Percentiles rank a stretch among this genome's conserved stretches.
Evolutionary conservation across 2,113 vertebrate genomes (phyloP).

Genomic region (Ptyas mucosa): DNA sequence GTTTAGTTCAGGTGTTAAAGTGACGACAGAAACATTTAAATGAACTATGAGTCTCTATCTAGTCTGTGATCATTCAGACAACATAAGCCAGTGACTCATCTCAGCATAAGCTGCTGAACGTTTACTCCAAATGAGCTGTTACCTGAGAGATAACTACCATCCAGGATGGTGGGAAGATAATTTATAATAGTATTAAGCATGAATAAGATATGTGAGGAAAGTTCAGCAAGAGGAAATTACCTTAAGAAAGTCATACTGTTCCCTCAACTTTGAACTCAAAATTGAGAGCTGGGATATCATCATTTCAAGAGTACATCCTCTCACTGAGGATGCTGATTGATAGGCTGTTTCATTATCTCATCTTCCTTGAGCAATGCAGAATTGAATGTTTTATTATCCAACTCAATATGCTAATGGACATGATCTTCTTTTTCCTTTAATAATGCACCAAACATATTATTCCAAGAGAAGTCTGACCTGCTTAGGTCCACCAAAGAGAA

Average conservation of each 20-base stretch:
- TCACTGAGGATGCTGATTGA: not conserved
- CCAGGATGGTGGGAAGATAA: not conserved
- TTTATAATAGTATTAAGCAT: not conserved
- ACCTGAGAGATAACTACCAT: not conserved
- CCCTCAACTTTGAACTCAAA: not conserved
- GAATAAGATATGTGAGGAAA: not conserved
- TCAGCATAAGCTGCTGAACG: not conserved
- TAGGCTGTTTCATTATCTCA: not conserved
- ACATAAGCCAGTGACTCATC: not conserved
- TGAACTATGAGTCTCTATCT: not conserved
- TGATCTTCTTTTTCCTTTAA: not conserved
- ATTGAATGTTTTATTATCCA: not conserved
- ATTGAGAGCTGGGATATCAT: not conserved
- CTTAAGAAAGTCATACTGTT: not conserved
- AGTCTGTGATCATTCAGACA: not conserved
- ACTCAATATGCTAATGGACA: not conserved
- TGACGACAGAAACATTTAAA: not conserved
- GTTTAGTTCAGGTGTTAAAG: not conserved
- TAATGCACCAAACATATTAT: not conserved
- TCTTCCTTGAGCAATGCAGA: not conserved
- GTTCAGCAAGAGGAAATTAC: not conserved
- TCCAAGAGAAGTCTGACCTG: not conserved
- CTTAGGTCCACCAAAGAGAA: not conserved
- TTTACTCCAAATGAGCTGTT: not conserved
- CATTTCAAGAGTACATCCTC: not conserved